Conservation (phyloP, 2,113 vertebrate species). For the Bubo scandiacus region DNA sequence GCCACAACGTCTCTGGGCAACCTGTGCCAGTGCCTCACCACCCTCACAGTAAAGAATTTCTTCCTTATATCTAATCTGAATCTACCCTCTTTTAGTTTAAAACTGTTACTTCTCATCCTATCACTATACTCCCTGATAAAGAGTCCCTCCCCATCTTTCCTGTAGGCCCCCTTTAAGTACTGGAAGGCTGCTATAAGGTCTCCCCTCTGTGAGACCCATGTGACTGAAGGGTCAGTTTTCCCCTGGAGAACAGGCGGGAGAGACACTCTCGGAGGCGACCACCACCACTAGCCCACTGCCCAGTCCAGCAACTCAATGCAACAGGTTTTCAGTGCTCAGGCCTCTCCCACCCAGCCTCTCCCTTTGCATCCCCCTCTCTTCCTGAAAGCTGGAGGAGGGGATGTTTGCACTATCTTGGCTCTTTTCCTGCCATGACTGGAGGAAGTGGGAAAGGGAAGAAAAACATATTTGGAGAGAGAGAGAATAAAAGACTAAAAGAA, state of each 20-base stretch:
- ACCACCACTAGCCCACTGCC: rapidly evolving
- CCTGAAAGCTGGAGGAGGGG: background rate
- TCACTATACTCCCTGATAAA: no score
- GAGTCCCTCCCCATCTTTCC: no score
- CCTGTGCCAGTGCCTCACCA: no score
- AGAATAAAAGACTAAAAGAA: background rate
- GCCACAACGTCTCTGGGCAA: no score
- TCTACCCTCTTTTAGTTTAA: no score
- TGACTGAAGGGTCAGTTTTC: background rate
- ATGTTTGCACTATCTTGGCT: background rate
- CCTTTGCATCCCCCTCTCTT: rapidly evolving
- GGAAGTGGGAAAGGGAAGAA: background rate
- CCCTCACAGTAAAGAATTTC: no score
- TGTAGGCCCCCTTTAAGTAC: no score
- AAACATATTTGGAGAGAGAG: background rate
- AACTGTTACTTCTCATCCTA: no score
- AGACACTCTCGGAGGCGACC: background rate
- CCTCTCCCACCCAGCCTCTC: background rate
- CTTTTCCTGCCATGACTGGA: background rate
- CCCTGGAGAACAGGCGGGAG: background rate
- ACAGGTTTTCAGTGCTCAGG: background rate
- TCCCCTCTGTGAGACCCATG: background rate
- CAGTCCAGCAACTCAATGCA: background rate
- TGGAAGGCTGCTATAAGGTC: no score
- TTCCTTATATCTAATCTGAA: no score